Conservation (phyloP, 2,888 invertebrate species). For the Ophion slaviceki region DNA sequence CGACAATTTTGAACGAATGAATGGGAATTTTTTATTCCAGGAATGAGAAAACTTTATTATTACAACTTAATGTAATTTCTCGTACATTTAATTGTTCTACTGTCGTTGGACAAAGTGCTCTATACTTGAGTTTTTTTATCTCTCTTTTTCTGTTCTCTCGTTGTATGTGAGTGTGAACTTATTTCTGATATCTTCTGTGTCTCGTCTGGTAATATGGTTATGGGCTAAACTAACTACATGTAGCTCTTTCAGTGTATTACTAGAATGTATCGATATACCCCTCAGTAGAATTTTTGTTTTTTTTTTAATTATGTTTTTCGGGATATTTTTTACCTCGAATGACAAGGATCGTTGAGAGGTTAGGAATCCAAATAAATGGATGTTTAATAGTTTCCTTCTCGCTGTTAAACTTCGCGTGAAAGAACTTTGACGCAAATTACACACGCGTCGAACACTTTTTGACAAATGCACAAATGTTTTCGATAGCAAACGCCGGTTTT, state of each 20-base stretch:
- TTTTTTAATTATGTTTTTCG: neutral
- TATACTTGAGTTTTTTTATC: constrained; percentile 40
- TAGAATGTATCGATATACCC: constrained; percentile 42
- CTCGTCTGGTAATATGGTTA: constrained; percentile 67
- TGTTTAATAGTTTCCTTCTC: neutral
- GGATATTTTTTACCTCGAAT: neutral
- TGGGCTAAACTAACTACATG: constrained; percentile 66
- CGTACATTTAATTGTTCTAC: constrained; percentile 43
- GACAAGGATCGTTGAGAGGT: constrained; percentile 34
- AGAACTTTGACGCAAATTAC: neutral
- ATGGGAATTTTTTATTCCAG: constrained; percentile 45
- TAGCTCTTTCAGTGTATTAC: constrained; percentile 51
- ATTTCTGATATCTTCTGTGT: constrained; percentile 61
- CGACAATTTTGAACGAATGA: constrained; percentile 48
- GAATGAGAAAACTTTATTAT: constrained; percentile 3
- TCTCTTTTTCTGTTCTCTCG: constrained; percentile 21
- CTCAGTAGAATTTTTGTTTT: constrained; percentile 37
- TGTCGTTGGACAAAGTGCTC: constrained; percentile 48
- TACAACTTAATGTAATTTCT: constrained; percentile 44
- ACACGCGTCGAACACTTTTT: neutral
- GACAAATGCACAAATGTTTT: neutral
- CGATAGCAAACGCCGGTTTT: neutral
- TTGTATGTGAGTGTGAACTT: constrained; percentile 65
- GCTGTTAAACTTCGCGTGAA: constrained; percentile 6
- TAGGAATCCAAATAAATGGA: constrained; percentile 20